Evolutionary conservation across 1,140 invertebrate species (phyloP).

Genomic region (Drosophila rufa): DNA sequence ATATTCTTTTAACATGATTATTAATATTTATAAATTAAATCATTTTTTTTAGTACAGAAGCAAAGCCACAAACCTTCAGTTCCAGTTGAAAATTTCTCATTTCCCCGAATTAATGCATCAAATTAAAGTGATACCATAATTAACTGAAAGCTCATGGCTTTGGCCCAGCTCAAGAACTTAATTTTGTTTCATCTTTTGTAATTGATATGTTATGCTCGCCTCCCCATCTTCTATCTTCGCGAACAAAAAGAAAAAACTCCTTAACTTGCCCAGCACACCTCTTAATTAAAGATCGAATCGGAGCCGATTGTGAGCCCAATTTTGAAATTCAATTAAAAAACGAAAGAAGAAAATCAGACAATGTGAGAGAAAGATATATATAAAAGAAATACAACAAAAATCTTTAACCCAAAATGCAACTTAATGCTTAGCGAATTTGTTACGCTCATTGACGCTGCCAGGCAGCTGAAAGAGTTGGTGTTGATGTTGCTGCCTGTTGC

Average conservation of each 20-base stretch:
- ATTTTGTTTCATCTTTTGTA: constrained; percentile 41
- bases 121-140: constrained; percentile 25
- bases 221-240: constrained; percentile 13
- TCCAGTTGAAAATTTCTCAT: not conserved
- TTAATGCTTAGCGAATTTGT: constrained; percentile 72
- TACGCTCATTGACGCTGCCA: constrained; percentile 62
- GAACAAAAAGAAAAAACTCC: constrained; percentile 1
- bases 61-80: not conserved
- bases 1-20: too few relatives aligned
- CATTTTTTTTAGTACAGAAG: not conserved
- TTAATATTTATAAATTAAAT: not conserved
- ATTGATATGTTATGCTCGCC: constrained; percentile 65
- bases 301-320: constrained; percentile 44
- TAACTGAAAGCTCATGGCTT: constrained; percentile 16
- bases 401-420: constrained; percentile 66
- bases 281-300: constrained; percentile 55
- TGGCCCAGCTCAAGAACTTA: constrained; percentile 24
- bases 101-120: constrained; percentile 9
- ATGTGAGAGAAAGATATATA: constrained; percentile 35
- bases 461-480: constrained; percentile 30
- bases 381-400: constrained; percentile 36
- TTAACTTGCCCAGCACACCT: constrained; percentile 25
- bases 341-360: constrained; percentile 37
- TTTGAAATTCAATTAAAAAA: constrained; percentile 61
- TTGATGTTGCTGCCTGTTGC: constrained; percentile 25